These are phyloP conservation scores for Axea sp. DNA, from an alignment of 2,888 invertebrate genomes.

Conservation along the genomic window DNA sequence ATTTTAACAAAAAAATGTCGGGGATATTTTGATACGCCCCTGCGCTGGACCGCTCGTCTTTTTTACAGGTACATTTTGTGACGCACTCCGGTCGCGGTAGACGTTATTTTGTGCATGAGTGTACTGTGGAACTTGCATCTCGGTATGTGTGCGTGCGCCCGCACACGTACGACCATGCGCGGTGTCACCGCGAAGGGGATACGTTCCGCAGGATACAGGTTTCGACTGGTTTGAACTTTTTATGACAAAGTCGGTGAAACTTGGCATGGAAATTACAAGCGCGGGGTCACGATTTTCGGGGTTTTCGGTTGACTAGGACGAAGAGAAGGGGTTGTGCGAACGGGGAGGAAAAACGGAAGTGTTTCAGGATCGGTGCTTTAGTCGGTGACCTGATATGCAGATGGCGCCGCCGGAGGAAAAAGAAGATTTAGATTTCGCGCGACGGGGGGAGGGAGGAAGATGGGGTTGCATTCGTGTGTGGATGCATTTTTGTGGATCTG, in stretches of 20 bases:
- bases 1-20: no score
- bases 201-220: constrained; percentile 34
- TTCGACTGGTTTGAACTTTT: constrained; percentile 43
- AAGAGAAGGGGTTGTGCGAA: not conserved
- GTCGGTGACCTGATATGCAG: constrained; percentile 44
- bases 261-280: constrained; percentile 25
- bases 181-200: constrained; percentile 21
- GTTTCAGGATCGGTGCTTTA: constrained; percentile 10
- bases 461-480: not conserved
- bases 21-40: constrained; percentile 5
- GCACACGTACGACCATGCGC: constrained; percentile 4
- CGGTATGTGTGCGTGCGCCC: constrained; percentile 1
- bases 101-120: constrained; percentile 38
- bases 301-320: not conserved
- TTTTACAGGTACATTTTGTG: constrained; percentile 43
- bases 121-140: constrained; percentile 23
- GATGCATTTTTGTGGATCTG: not conserved
- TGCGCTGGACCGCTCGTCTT: constrained; percentile 17
- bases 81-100: constrained; percentile 15
- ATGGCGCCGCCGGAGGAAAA: constrained; percentile 17
- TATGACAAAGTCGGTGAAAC: constrained; percentile 27
- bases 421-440: constrained; percentile 13
- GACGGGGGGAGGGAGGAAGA: not conserved
- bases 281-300: constrained; percentile 4
- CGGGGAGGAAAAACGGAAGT: constrained; percentile 12